phyloP scores from a whole-genome alignment of 2,797 vertebrate species.

The Thaleichthys pacificus region DNA sequence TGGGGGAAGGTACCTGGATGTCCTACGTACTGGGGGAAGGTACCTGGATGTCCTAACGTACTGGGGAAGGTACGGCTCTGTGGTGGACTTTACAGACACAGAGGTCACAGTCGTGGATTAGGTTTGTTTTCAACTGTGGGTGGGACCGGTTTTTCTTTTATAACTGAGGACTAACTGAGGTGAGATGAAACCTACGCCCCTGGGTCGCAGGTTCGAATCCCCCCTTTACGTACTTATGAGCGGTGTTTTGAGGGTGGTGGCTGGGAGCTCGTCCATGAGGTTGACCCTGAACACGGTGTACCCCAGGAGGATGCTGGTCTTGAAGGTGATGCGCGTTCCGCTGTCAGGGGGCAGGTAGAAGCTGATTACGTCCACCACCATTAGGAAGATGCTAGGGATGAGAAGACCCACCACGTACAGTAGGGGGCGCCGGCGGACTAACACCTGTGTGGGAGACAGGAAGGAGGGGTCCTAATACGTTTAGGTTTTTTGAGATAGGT shows the following conservation, averaged over 20 bases:
- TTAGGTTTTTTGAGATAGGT: background rate
- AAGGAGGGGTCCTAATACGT: no score
- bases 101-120: no score
- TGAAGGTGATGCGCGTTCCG: slow-evolving; percentile 79
- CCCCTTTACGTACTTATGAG: slow-evolving; percentile 75
- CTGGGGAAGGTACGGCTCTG: no score
- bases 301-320: slow-evolving; percentile 84
- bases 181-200: no score
- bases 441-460: slow-evolving; percentile 64
- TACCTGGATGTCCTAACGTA: no score
- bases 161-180: no score
- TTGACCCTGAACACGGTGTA: slow-evolving; percentile 87
- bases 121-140: background rate
- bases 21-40: no score
- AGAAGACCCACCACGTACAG: slow-evolving; percentile 79
- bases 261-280: slow-evolving; percentile 78
- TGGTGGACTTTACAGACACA: no score
- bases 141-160: background rate
- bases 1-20: no score
- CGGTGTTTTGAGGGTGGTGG: slow-evolving; percentile 71
- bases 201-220: no score
- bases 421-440: slow-evolving; percentile 83
- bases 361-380: slow-evolving; percentile 85
- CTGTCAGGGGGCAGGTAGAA: slow-evolving; percentile 85
- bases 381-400: slow-evolving; percentile 84